Conservation (phyloP, 2,113 vertebrate species). For the Cardinalis cardinalis region DNA sequence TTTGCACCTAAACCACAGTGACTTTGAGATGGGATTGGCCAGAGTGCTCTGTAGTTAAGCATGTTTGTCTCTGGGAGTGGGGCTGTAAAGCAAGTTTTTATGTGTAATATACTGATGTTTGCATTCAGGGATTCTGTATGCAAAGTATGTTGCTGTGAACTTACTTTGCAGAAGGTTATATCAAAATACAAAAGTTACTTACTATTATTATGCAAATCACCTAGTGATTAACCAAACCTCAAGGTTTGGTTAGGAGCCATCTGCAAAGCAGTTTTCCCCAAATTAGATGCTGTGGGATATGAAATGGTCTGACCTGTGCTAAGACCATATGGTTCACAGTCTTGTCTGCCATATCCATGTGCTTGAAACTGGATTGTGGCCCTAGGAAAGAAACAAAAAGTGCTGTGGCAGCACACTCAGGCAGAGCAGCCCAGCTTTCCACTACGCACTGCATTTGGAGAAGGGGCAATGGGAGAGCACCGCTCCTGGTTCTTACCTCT, state of each 20-base stretch:
- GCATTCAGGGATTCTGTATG: background rate
- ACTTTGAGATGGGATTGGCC: conserved; percentile 5
- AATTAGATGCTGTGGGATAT: background rate
- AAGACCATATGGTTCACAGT: background rate
- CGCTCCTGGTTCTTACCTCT: fast-evolving
- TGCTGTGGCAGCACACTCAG: background rate
- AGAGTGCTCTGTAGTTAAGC: background rate
- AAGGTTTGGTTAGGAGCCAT: background rate
- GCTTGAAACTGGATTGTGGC: background rate
- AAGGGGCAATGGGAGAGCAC: background rate
- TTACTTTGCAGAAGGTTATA: background rate
- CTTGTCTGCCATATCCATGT: background rate
- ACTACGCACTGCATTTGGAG: background rate
- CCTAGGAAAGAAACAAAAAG: background rate
- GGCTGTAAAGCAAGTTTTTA: background rate
- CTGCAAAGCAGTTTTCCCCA: background rate
- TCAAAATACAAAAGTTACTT: background rate
- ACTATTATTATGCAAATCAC: background rate
- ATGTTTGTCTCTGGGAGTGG: background rate
- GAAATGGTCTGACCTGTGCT: background rate
- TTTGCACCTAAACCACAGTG: background rate
- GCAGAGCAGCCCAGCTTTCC: background rate
- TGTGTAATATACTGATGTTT: background rate
- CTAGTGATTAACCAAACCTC: background rate
- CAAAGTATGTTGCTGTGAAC: background rate